Evolutionary conservation across 2,888 invertebrate genomes (phyloP).

Genomic region (Yponomeuta malinellus): DNA sequence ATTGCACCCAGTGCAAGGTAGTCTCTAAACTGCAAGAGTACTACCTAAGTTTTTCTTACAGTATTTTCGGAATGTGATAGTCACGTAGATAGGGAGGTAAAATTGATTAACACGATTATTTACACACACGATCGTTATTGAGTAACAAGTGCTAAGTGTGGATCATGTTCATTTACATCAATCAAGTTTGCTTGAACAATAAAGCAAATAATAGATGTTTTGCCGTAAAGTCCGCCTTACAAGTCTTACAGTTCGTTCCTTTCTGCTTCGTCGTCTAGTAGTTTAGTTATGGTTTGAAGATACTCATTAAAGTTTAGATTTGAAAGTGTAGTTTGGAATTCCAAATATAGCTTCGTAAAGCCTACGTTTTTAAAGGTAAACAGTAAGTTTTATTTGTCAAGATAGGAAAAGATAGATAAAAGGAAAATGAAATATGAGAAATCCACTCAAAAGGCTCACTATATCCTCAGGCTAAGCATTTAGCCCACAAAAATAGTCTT

Average conservation of each 20-base stretch:
- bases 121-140: not conserved
- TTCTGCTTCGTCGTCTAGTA: too few species aligned
- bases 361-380: too few species aligned
- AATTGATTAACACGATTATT: not conserved
- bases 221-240: too few species aligned
- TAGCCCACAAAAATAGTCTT: not conserved
- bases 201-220: not conserved
- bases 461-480: not conserved
- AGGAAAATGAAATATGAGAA: not conserved
- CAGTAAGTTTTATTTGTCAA: too few species aligned
- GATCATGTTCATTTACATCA: not conserved
- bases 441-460: not conserved
- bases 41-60: not conserved
- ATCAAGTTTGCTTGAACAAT: not conserved
- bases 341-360: too few species aligned
- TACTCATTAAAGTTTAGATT: too few species aligned
- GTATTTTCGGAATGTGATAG: not conserved
- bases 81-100: not conserved
- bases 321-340: too few species aligned
- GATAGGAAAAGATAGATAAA: not conserved
- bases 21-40: too few species aligned
- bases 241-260: too few species aligned
- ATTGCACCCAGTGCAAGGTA: too few species aligned
- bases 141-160: not conserved
- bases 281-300: too few species aligned